phyloP scores from a whole-genome alignment of 1,140 invertebrate genomes.

The Drosophila fuyamai region DNA sequence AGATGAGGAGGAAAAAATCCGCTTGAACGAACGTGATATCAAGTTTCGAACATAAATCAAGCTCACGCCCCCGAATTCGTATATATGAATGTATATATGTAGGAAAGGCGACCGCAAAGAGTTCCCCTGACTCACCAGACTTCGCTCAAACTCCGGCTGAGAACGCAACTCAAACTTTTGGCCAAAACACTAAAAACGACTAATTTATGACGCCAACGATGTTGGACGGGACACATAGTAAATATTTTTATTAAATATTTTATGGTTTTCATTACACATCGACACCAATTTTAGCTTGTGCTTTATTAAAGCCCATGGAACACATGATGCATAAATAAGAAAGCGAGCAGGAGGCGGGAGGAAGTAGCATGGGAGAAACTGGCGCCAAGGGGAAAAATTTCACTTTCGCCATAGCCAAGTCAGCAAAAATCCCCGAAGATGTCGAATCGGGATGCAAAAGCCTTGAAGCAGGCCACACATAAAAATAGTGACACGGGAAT shows the following conservation, averaged over 20 bases:
- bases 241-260: constrained; percentile 83
- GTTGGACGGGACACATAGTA: constrained; percentile 70
- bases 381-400: constrained; percentile 27
- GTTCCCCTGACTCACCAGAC: constrained; percentile 13
- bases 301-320: constrained; percentile 67
- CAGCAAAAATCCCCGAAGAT: constrained; percentile 57
- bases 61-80: constrained; percentile 65
- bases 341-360: constrained; percentile 19
- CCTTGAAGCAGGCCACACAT: constrained; percentile 39
- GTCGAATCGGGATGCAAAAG: constrained; percentile 51
- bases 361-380: neutral
- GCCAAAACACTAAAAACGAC: constrained; percentile 76
- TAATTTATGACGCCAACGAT: constrained; percentile 70
- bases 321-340: constrained; percentile 67
- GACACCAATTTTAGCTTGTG: constrained; percentile 51
- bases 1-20: constrained; percentile 57
- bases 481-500: constrained; percentile 17
- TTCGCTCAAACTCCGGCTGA: constrained; percentile 22
- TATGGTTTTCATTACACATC: constrained; percentile 80
- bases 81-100: constrained; percentile 25
- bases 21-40: constrained; percentile 77
- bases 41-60: constrained; percentile 80
- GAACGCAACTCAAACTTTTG: constrained; percentile 58
- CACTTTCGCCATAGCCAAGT: constrained; percentile 48
- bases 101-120: constrained; percentile 34